Evolutionary conservation across 2,888 invertebrate genomes (phyloP), one percentile per base, ranked within the genome.

Genomic region (Pandemis heparana): DNA sequence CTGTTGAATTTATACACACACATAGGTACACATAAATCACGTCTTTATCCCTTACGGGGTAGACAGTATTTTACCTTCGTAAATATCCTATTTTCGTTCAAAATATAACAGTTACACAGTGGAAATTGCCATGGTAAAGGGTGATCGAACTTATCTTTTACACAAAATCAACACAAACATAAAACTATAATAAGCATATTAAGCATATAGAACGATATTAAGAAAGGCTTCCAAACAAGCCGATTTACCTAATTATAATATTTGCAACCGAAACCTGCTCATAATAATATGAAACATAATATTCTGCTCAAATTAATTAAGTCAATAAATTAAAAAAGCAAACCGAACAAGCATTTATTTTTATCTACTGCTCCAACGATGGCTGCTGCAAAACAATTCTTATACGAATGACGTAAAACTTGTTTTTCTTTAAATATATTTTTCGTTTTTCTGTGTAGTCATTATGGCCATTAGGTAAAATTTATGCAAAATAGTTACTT

Each of bases 241-340:
- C 53, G 51, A 64, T 69, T 73, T 56, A 59, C 56, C 39, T 68
- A 63, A 74, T 69, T 69, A 74, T 61, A 70, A 69, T 65, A 70
- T 64, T 60, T 56, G 68, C 63, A 73, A 63, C 41, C 51, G 63
- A 65, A 65, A 69, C 65, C 53, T 41, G 65, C 51, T 46, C 32
- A 9, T 53, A 53, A 12, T 10, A 64, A 66, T 66, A 41, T 2
- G 64, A 51, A 62, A 69, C 68, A 56, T 61, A 53, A 70, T 74
- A 65, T 23, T 48, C 60, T 53, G 51, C 38, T 53, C 70, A 64
- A 41, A 64, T 69, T 63, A 73, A 73, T 66, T 61, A 51, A 67
- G 51, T 62, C 32, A 53, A 71, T 71, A 66, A 53, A 53, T 71
- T 71, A 61, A 41, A 23, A 53, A 43, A 43, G 16, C 60, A 43